Evolutionary conservation across 2,797 vertebrate genomes (phyloP).

Genomic region (Falco peregrinus): DNA sequence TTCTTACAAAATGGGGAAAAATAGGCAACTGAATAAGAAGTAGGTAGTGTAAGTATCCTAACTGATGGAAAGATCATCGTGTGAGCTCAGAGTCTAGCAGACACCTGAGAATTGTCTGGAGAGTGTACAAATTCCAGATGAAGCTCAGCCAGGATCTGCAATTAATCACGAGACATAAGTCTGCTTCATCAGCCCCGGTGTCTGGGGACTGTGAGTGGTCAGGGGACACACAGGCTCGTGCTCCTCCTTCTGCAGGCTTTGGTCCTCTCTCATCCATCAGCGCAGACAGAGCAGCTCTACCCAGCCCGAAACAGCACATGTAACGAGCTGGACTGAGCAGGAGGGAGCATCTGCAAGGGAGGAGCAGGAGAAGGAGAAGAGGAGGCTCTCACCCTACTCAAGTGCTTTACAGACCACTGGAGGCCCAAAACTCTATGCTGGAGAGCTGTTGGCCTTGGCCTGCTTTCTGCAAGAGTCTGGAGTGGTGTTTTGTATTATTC

Average conservation of each 20-base stretch:
- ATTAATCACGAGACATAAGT: not conserved
- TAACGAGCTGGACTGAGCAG: not conserved
- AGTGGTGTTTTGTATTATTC: not conserved
- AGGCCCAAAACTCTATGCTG: not conserved
- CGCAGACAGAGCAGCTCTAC: not conserved
- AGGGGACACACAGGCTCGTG: fast-evolving
- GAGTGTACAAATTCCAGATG: not conserved
- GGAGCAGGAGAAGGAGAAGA: not conserved
- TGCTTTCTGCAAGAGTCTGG: not conserved
- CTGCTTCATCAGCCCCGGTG: not conserved
- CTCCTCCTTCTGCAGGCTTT: not conserved
- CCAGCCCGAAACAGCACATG: fast-evolving
- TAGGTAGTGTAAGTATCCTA: not conserved
- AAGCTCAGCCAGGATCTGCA: not conserved
- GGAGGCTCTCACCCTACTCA: not conserved
- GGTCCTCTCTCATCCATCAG: not conserved
- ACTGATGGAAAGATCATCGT: not conserved
- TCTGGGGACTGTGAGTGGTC: fast-evolving
- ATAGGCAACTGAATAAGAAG: not conserved
- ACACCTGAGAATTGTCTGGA: fast-evolving
- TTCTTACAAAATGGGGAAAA: not conserved
- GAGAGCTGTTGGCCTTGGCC: not conserved
- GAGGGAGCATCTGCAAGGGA: not conserved
- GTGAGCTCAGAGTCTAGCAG: not conserved
- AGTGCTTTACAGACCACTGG: not conserved